A percentile compares a stretch with the other conserved stretches of the same genome.
Conservation (phyloP, 2,888 invertebrate species). For the Patella ulyssiponensis region DNA sequence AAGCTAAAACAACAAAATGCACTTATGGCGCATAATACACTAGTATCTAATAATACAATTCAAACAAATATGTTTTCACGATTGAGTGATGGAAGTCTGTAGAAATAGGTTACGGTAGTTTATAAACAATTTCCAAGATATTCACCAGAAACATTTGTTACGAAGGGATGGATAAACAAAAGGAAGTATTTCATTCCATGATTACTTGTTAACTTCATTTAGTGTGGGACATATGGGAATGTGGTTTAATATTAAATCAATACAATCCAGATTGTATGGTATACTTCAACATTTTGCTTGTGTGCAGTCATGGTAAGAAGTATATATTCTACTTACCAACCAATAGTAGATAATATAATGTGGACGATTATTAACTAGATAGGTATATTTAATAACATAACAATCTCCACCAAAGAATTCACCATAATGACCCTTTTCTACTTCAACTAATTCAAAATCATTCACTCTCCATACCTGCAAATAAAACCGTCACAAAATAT, state of each 20-base stretch:
- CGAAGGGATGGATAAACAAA: too few species aligned
- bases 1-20: too few species aligned
- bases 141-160: too few species aligned
- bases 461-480: slow-evolving; percentile 81
- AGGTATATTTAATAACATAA: slow-evolving; percentile 88
- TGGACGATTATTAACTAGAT: slow-evolving; percentile 77
- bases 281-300: background rate
- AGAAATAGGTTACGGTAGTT: too few species aligned
- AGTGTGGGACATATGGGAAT: background rate
- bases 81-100: too few species aligned
- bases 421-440: slow-evolving; percentile 80
- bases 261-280: background rate
- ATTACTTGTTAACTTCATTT: background rate
- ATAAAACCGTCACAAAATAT: background rate
- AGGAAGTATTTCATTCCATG: background rate
- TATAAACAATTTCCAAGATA: too few species aligned
- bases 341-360: slow-evolving; percentile 84
- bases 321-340: slow-evolving; percentile 75
- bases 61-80: too few species aligned
- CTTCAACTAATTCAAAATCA: slow-evolving; percentile 82
- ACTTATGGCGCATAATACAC: too few species aligned
- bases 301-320: too few species aligned
- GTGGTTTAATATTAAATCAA: background rate
- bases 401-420: slow-evolving; percentile 86
- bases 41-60: too few species aligned